Base-by-base conservation (phyloP, 2,797 vertebrate species). In the Enteromius mattozi region DNA sequence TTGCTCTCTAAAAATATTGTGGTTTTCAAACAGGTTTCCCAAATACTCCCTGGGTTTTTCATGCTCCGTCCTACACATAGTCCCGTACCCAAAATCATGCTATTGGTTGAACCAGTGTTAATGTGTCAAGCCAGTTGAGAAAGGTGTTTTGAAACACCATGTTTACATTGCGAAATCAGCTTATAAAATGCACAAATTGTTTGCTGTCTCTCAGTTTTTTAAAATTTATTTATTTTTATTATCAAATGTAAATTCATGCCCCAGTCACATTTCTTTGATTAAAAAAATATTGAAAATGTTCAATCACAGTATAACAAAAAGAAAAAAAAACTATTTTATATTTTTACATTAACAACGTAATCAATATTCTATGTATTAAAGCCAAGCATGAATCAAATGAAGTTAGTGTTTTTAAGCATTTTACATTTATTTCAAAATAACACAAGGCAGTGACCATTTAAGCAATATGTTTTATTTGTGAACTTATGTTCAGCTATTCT, bases 11-110 rank as follows among this genome's bases (percentile, higher is more conserved):
- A 47, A 30, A 47, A 59, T 56, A 61, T 56, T 27, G 17, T 61
- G 27, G 19, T 79, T 79, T 80, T 68, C 59, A 33, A 78, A 54
- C 72, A 54, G 72, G 47, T 75, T 75, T 75, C 30, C 21, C 35
- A 5, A 37, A 56, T 13, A 76, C 33, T 56, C 6, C 13, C 49
- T 56, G 21, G 7, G 0, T 24, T 59, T 40, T 77, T 7, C 19
- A n/a, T 75, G 35, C 13, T 24, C 6, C n/a, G 10, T 9, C 19
- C n/a, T 8, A n/a, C 6, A 40, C 6, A 40, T 35, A 8, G 2
- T 76, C 49, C 19, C 3, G 0, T 21, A 33, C 16, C 30, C 5
- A 14, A 54, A 54, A 8, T 51, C 71, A 3, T 33, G 33, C 33
- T 24, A 8, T 56, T 56, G 6, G 59, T 65, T 45, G 40, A 61